Conservation (phyloP, 2,888 invertebrate genomes). For the Hemithea aestivaria region DNA sequence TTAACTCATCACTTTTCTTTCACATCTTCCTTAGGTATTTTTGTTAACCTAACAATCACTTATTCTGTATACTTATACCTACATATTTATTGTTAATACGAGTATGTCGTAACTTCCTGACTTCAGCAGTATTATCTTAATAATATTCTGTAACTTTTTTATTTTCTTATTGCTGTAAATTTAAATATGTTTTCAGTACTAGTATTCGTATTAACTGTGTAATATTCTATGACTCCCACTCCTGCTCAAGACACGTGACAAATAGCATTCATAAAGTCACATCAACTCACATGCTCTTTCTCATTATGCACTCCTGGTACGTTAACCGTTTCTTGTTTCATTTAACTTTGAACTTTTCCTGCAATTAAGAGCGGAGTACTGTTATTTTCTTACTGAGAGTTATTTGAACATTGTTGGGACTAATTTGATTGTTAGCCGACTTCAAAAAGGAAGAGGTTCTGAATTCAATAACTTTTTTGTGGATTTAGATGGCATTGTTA, state of each 20-base stretch:
- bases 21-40: not conserved
- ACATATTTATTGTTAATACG: too few relatives aligned
- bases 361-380: conserved; percentile 43
- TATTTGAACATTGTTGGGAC: too few relatives aligned
- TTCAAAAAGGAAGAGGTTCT: too few relatives aligned
- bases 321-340: conserved; percentile 13
- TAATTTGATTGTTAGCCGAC: too few relatives aligned
- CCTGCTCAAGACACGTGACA: conserved; percentile 74
- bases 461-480: too few relatives aligned
- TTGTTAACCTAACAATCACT: not conserved
- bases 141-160: too few relatives aligned
- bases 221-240: conserved; percentile 25
- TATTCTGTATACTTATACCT: conserved; percentile 3
- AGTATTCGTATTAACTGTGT: not conserved
- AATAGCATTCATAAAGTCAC: conserved; percentile 72
- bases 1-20: conserved; percentile 35
- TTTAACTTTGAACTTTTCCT: conserved; percentile 43
- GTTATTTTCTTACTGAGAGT: conserved; percentile 10
- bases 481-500: too few relatives aligned
- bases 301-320: conserved; percentile 37
- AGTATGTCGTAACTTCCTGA: too few relatives aligned
- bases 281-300: conserved; percentile 61
- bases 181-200: too few relatives aligned
- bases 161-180: too few relatives aligned
- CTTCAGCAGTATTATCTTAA: too few relatives aligned